These are phyloP conservation scores for Acanthisitta chloris DNA, from an alignment of 2,113 vertebrate species.

Conservation along the genomic window DNA sequence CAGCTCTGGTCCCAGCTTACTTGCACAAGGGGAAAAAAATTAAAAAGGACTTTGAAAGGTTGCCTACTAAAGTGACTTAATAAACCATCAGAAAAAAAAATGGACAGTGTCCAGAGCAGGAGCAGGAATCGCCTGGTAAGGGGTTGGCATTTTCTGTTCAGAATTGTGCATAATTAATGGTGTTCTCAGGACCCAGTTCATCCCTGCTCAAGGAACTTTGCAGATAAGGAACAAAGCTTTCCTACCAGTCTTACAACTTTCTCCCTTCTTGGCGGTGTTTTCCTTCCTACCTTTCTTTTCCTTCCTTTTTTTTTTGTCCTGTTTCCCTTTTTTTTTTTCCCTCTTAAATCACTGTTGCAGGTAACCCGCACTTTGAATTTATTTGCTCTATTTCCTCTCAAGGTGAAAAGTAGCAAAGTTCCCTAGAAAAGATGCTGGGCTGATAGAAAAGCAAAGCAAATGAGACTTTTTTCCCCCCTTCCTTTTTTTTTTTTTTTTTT, in stretches of 20 bases:
- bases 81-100: background rate
- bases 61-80: constrained; percentile 41
- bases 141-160: constrained; percentile 1
- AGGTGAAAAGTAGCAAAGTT: background rate
- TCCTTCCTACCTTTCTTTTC: background rate
- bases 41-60: constrained; percentile 36
- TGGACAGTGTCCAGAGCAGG: background rate
- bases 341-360: background rate
- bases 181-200: background rate
- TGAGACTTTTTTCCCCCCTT: background rate
- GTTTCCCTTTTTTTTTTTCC: fast-evolving
- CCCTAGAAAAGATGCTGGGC: background rate
- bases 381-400: background rate
- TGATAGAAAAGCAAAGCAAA: background rate
- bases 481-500: background rate
- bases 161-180: constrained; percentile 28
- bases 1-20: constrained; percentile 48
- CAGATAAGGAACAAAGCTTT: constrained; percentile 18
- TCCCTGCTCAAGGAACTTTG: background rate
- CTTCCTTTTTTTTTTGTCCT: background rate
- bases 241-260: background rate
- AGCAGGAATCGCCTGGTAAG: background rate
- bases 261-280: background rate
- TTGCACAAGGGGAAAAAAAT: background rate
- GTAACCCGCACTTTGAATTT: background rate